Conservation (phyloP, 2,113 vertebrate genomes). For the Cettia cetti region DNA sequence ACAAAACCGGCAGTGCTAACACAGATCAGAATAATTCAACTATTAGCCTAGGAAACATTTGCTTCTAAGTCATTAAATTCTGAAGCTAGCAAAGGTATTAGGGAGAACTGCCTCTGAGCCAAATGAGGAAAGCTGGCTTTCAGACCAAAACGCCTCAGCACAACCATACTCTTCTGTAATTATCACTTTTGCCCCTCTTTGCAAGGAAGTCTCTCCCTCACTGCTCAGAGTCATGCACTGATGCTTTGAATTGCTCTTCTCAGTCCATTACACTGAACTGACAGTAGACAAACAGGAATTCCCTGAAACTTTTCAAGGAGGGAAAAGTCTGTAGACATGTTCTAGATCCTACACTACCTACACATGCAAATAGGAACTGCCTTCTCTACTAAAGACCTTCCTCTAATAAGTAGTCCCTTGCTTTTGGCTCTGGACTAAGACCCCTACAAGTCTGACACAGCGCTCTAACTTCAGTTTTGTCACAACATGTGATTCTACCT, state of each 20-base stretch:
- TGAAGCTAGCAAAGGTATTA: not conserved
- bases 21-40: not conserved
- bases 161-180: not conserved
- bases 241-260: not conserved
- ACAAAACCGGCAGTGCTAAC: not conserved
- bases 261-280: not conserved
- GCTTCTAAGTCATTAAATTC: not conserved
- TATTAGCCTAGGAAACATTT: not conserved
- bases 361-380: not conserved
- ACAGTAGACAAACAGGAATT: not conserved
- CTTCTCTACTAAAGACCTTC: not conserved
- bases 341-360: not conserved
- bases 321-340: not conserved
- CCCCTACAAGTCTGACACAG: not conserved
- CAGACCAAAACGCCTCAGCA: not conserved
- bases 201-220: not conserved
- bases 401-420: not conserved
- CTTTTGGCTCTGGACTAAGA: not conserved
- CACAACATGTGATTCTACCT: not conserved
- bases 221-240: not conserved
- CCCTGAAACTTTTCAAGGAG: not conserved
- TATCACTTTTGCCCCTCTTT: not conserved
- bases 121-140: not conserved
- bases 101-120: not conserved
- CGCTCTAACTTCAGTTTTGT: not conserved